Evolutionary conservation across 2,113 vertebrate species (phyloP), one percentile per base, ranked within the genome.

Genomic region (Mirza zaza): DNA sequence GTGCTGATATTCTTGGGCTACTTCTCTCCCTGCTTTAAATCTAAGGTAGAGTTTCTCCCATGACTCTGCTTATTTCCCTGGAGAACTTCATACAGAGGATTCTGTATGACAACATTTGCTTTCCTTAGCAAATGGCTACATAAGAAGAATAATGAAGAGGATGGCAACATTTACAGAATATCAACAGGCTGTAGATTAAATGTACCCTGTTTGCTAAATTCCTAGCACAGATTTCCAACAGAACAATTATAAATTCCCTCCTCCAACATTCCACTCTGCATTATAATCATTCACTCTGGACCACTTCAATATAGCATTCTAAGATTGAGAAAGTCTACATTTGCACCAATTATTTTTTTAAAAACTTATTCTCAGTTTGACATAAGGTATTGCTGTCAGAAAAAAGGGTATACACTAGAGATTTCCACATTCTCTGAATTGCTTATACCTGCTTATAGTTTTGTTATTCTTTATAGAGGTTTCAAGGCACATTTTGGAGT

Each of bases 201-300:
- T 87, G 73, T 87, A 80, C 63, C 73, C 88, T 91, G 29, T 90
- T 94, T 95, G 83, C 87, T 94, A 59, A 95, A 87, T 20, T 94
- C 70, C 79, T 32, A 91, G 63, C 5, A 86, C 75, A 93, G 57
- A 91, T 96, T 96, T 97, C 80, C 90, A 97, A 81, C 55, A 97
- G 63, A 97, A 93, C 42, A 97, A 55, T 95, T 82, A 77, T 79
- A 90, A 93, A 95, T 95, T 93, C 70, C 92, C 95, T 90, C 89
- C 92, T 95, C 81, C 94, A 87, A 95, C 84, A 92, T 63, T 90
- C 59, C 32, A 92, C 76, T 97, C 90, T 97, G 83, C 36, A 75
- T 95, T 96, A 68, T 91, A 93, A 89, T n/a, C 80, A 57, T 92
- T 95, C 82, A 93, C 34, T 70, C 9, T 77, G 63, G 52, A 39